These are phyloP conservation scores for Takifugu bimaculatus DNA, from an alignment of 2,113 vertebrate genomes.

Conservation along the genomic window DNA sequence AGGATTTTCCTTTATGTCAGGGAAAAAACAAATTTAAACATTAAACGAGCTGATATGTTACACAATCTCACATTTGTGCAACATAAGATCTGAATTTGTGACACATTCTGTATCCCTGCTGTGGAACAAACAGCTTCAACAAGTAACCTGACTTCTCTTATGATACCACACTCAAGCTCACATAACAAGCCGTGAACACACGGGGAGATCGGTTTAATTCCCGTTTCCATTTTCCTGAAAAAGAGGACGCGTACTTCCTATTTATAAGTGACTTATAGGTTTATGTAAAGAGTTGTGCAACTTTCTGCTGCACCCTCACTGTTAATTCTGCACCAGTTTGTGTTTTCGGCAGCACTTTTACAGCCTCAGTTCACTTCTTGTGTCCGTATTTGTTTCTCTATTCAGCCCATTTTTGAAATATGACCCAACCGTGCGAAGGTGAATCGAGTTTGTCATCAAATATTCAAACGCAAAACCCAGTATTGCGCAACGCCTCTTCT, in stretches of 20 bases:
- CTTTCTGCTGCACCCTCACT: too few relatives aligned
- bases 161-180: conserved; percentile 3
- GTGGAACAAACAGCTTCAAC: neutral
- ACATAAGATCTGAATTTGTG: too few relatives aligned
- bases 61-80: too few relatives aligned
- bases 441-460: neutral
- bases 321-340: too few relatives aligned
- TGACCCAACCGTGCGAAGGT: neutral
- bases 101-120: neutral
- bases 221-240: conserved; percentile 32
- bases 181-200: conserved; percentile 7
- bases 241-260: conserved; percentile 44
- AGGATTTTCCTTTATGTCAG: neutral
- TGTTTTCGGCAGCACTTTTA: too few relatives aligned
- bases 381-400: neutral
- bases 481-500: too few relatives aligned
- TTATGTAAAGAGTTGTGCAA: conserved; percentile 33
- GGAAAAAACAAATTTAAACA: too few relatives aligned
- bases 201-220: conserved; percentile 4
- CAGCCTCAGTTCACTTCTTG: too few relatives aligned
- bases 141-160: neutral
- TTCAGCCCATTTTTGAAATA: conserved; percentile 4
- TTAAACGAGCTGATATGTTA: too few relatives aligned
- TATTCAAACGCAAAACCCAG: neutral
- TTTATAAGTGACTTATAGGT: conserved; percentile 30